phyloP scores from a whole-genome alignment of 2,888 invertebrate species.

The Euzetes globulus region DNA sequence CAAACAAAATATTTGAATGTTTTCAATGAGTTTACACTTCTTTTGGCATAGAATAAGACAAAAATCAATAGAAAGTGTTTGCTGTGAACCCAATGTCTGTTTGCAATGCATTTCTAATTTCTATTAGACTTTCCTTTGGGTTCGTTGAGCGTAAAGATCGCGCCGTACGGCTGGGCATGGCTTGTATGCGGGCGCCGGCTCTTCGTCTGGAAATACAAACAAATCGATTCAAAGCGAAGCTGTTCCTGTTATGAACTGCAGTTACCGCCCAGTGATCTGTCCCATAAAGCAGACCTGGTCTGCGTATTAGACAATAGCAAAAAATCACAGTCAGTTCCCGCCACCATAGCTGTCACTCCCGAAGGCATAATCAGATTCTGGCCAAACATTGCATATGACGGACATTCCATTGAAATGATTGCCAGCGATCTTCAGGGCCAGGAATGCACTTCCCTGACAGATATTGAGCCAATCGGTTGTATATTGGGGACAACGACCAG shows the following conservation, averaged over 20 bases:
- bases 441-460: conserved; percentile 48
- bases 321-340: conserved; percentile 54
- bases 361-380: conserved; percentile 89
- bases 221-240: conserved; percentile 30
- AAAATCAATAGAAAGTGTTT: neutral
- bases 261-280: conserved; percentile 81
- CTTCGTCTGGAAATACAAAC: conserved; percentile 63
- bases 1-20: neutral
- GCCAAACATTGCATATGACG: conserved; percentile 80
- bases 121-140: neutral
- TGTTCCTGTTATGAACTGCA: conserved; percentile 58
- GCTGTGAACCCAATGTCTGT: neutral
- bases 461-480: conserved; percentile 59
- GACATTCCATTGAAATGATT: conserved; percentile 70
- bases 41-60: neutral
- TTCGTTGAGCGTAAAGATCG: conserved; percentile 57
- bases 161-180: conserved; percentile 69
- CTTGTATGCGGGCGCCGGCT: conserved; percentile 75
- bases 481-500: conserved; percentile 85
- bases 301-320: conserved; percentile 68
- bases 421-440: conserved; percentile 64
- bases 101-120: neutral
- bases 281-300: conserved; percentile 56
- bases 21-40: neutral
- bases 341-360: conserved; percentile 84